Conservation (phyloP, 2,797 vertebrate species). For the Liasis olivaceus region DNA sequence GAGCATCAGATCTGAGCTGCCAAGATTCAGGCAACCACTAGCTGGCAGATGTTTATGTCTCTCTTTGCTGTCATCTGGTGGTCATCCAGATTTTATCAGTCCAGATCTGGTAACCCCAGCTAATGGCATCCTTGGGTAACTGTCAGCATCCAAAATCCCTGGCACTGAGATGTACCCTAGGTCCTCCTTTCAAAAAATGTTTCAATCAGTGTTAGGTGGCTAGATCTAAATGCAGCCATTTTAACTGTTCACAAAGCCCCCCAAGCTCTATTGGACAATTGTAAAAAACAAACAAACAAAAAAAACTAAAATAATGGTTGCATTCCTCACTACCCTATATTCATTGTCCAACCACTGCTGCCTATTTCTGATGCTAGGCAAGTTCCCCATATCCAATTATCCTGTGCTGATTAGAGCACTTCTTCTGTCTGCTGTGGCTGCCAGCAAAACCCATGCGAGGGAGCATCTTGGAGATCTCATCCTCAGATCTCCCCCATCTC, state of each 20-base stretch:
- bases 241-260: background rate
- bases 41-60: background rate
- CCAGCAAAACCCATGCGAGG: background rate
- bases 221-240: background rate
- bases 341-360: background rate
- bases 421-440: background rate
- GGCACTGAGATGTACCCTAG: background rate
- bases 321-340: background rate
- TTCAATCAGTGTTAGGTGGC: too few relatives aligned
- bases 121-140: background rate
- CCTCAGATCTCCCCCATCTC: background rate
- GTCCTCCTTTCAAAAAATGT: background rate
- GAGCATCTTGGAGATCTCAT: background rate
- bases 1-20: background rate
- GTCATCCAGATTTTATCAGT: background rate
- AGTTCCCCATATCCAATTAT: background rate
- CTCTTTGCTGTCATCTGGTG: background rate
- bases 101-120: background rate
- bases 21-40: background rate
- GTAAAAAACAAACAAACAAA: background rate
- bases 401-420: background rate
- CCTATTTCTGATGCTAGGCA: background rate
- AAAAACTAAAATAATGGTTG: background rate
- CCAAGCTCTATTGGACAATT: background rate
- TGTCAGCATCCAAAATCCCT: background rate